Evolutionary conservation across 2,888 invertebrate species (phyloP), one percentile per base, ranked within the genome.

Genomic region (Leptinotarsa peninsularis): DNA sequence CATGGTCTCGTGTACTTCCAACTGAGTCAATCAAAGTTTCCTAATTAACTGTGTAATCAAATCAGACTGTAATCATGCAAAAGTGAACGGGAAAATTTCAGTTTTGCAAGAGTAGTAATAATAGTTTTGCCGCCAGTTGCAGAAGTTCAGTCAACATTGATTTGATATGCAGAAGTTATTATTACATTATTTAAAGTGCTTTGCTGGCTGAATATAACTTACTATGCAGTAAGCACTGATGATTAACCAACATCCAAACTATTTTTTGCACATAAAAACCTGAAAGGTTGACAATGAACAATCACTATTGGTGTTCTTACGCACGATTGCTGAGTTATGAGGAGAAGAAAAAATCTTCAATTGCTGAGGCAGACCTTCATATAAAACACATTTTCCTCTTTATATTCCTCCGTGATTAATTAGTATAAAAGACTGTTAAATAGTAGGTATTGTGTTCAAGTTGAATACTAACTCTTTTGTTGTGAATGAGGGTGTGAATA

Each of bases 11-110:
- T 67, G 18, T 58, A 50, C 68, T 71, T 58, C 67, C 18, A 72
- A 72, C 76, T 75, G 56, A 77, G 76, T 77, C 79, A 81, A 81
- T 81, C 80, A 79, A 81, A 81, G 78, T 81, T 81, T 80, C 78
- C 72, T 79, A 81, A 81, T 81, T 76, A 70, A 67, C 66, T 76
- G 76, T 76, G 78, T 79, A 80, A 80, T 78, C 76, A 76, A 77
- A 77, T 78, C 73, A 69, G 70, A 54, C 68, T 63, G 78, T 77
- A 80, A 80, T 80, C 80, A 75, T 27, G 74, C 77, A 73, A 70
- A 78, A 76, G 74, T 73, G 78, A 77, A 71, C 77, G 74, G 74
- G 76, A 76, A 78, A 76, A 79, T 76, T 73, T 73, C 67, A 77
- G 74, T 74, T 79, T 77, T 75, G 74, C 75, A 77, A 76, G 76